Conservation (phyloP, 2,113 vertebrate genomes). For the Numenius arquata region DNA sequence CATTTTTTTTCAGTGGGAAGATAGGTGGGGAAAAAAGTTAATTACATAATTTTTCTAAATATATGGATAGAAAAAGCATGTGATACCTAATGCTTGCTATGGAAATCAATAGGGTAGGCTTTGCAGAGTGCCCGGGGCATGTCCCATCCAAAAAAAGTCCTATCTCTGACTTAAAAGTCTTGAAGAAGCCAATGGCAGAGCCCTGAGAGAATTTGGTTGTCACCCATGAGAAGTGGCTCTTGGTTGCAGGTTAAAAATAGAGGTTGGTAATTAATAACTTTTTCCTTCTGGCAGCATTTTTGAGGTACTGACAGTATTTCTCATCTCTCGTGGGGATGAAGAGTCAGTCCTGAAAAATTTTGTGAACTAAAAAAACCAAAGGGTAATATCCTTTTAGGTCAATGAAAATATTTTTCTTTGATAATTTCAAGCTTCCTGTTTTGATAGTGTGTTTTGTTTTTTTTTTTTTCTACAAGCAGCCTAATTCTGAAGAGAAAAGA, state of each 20-base stretch:
- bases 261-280: not conserved
- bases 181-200: not conserved
- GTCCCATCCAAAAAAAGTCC: not conserved
- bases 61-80: not conserved
- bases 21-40: not conserved
- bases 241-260: slow-evolving; percentile 26
- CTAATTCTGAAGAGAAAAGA: slow-evolving; percentile 36
- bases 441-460: not conserved
- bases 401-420: slow-evolving; percentile 61
- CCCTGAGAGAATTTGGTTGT: not conserved
- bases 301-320: slow-evolving; percentile 31
- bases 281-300: slow-evolving; percentile 10
- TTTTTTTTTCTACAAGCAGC: not conserved
- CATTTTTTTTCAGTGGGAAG: not conserved
- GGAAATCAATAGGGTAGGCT: not conserved
- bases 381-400: slow-evolving; percentile 41
- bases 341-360: slow-evolving; percentile 37
- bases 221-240: not conserved
- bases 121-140: not conserved
- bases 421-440: slow-evolving; percentile 62
- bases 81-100: not conserved
- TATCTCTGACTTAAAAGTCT: not conserved
- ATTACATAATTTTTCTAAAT: not conserved
- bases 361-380: slow-evolving; percentile 4
- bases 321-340: not conserved